Evolutionary conservation across 2,113 vertebrate species (phyloP), one percentile per base, ranked within the genome.

Genomic region (Zosterops hypoxanthus): DNA sequence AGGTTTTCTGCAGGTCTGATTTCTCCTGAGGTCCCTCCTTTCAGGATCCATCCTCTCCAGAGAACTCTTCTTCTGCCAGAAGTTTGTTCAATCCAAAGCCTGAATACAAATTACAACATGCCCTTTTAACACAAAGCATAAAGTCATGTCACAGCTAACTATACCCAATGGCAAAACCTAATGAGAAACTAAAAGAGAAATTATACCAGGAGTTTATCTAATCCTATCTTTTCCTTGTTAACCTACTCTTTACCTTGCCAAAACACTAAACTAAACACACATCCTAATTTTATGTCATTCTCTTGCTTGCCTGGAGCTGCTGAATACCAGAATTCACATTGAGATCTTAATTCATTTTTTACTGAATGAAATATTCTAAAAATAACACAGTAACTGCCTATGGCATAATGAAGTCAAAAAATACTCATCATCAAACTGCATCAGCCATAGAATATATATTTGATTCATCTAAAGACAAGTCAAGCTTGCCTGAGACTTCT

Each of bases 161-260:
- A 81, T 6, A 70, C 14, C 66, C 55, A 83, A 31, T 80, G 86
- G 88, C 73, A 93, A 95, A 88, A 91, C 20, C 41, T 96, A 90
- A 95, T 82, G 82, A 92, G 92, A 92, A 88, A 87, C 17, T 76
- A 88, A 92, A 84, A 82, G 78, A 76, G 29, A 94, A 96, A 93
- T 93, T 77, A 88, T 82, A 93, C 55, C 9, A 53, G 9, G 14
- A 65, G 22, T 57, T 93, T 65, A 92, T 83, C 88, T 82, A 83
- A 88, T 90, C 60, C 29, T 92, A 25, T 80, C 71, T 77, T 83
- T 80, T 50, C 70, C 75, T 86, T 55, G 50, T 77, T 83, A 93
- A 70, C 9, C 69, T 50, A 59, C 33, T 11, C 29, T 65, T 83
- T 68, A 46, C 71, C 41, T 77, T 88, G 82, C 88, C 82, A 95